These are phyloP conservation scores for Aphelenchoides besseyi DNA, from an alignment of 1,140 invertebrate species.

Conservation along the genomic window DNA sequence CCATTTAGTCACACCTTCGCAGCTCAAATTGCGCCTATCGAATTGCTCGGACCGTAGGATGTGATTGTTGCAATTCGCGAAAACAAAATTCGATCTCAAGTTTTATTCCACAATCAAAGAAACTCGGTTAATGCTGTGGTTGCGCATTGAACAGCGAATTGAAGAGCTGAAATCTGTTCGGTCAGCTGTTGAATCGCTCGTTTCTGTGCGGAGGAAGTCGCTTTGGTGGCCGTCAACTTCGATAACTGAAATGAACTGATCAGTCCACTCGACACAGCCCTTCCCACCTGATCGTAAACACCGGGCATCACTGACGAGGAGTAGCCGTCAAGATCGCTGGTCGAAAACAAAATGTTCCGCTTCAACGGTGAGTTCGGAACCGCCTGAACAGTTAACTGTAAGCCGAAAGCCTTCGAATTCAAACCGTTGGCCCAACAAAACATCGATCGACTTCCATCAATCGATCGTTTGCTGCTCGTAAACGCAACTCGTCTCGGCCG, in stretches of 20 bases:
- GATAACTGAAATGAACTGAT: conserved; percentile 38
- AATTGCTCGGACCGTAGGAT: not conserved
- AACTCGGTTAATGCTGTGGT: conserved; percentile 32
- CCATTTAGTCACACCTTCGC: not conserved
- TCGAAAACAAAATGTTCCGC: conserved; percentile 54
- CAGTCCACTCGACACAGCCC: not conserved
- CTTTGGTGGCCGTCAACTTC: conserved; percentile 23
- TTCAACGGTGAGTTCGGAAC: conserved; percentile 26
- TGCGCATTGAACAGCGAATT: conserved; percentile 49
- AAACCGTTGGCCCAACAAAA: conserved; percentile 54
- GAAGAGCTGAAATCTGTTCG: conserved; percentile 47
- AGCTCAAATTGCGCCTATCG: not conserved
- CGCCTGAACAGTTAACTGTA: not conserved
- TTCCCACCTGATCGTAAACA: conserved; percentile 47
- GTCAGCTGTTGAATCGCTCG: conserved; percentile 33
- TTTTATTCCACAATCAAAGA: conserved; percentile 30
- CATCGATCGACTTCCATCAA: conserved; percentile 51
- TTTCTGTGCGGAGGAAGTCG: not conserved
- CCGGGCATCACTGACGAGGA: conserved; percentile 45
- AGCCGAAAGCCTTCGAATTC: not conserved
- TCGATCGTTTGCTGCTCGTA: conserved; percentile 33
- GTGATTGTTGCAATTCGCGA: not conserved
- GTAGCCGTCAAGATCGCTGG: conserved; percentile 43
- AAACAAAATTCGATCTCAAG: conserved; percentile 16
- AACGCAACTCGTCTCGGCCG: not conserved